A percentile compares a stretch with the other conserved stretches of the same genome.
Conservation (phyloP, 2,113 vertebrate genomes). For the Motacilla tschutschensis region DNA sequence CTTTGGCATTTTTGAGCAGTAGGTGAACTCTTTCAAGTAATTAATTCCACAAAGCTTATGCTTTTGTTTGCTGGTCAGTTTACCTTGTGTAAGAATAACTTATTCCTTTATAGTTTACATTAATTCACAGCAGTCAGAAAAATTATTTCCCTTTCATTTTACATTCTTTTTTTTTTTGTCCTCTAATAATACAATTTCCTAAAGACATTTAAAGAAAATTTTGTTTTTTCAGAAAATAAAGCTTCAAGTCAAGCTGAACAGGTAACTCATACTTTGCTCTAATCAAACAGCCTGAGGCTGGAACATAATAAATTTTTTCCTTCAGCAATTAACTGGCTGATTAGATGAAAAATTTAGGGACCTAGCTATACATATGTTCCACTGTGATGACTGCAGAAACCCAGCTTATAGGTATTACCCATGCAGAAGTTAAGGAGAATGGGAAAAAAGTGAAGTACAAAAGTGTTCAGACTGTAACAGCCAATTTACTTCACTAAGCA, state of each 20-base stretch:
- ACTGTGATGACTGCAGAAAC: not conserved
- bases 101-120: not conserved
- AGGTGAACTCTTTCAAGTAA: not conserved
- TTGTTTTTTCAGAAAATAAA: not conserved
- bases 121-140: not conserved
- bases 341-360: not conserved
- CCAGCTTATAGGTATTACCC: not conserved
- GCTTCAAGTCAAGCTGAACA: not conserved
- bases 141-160: not conserved
- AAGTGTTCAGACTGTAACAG: not conserved
- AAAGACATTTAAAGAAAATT: not conserved
- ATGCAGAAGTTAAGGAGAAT: not conserved
- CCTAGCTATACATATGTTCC: not conserved
- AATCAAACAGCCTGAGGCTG: not conserved
- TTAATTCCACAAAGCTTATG: not conserved
- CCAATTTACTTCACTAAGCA: not conserved
- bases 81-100: not conserved
- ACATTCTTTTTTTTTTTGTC: not conserved
- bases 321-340: not conserved
- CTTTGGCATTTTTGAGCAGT: not conserved
- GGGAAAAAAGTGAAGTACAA: not conserved
- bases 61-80: not conserved
- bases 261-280: not conserved
- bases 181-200: not conserved
- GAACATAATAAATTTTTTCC: not conserved